Evolutionary conservation across 92 coral and sea anemone species (phyloP), one percentile per base, ranked within the genome.

Genomic region (Phenganax stokvisi): DNA sequence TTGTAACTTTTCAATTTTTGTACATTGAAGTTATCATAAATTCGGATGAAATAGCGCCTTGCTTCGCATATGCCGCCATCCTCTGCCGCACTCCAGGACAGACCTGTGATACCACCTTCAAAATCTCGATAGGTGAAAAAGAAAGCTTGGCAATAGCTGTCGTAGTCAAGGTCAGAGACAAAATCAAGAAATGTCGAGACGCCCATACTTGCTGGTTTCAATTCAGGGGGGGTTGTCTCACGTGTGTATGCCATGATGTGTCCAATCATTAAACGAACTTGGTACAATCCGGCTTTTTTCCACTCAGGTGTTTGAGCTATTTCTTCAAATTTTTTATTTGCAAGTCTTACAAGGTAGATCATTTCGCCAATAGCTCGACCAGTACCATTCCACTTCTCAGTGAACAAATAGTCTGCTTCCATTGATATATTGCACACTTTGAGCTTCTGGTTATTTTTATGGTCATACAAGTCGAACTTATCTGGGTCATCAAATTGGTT

Each of bases 61-160:
- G 72, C 58, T 61, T 90, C 90, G 71, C 98, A 94, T 29, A 94
- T 85, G 30, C 98, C 98, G 7, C 98, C 98, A 9, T 84, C 80
- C 4, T 78, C 54, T 13, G 63, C 86, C 0, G 91, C 92, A 44
- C 90, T 85, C 98, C 98, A 94, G 16, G 98, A 97, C 10, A 94
- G 85, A 47, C 98, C 98, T 74, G 92, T 86, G 82, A 94, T 92
- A 0, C 98, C 98, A 20, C 92, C 97, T 11, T 94, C 97, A 54
- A 94, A 94, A 74, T 92, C 97, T 29, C 98, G 92, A 86, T 94
- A 88, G 6, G 98, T 94, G 68, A 94, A 90, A 69, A 94, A 81
- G 80, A 94, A 94, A 12, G 98, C 98, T 58, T 94, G 97, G 70
- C 98, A 94, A 51, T 90, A 91, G 6, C 82, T 56, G 60, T 82